A percentile compares a stretch with the other conserved stretches of the same genome.
phyloP scores from a whole-genome alignment of 37 sponge, comb jelly and placozoan species.

The Bolinopsis microptera region DNA sequence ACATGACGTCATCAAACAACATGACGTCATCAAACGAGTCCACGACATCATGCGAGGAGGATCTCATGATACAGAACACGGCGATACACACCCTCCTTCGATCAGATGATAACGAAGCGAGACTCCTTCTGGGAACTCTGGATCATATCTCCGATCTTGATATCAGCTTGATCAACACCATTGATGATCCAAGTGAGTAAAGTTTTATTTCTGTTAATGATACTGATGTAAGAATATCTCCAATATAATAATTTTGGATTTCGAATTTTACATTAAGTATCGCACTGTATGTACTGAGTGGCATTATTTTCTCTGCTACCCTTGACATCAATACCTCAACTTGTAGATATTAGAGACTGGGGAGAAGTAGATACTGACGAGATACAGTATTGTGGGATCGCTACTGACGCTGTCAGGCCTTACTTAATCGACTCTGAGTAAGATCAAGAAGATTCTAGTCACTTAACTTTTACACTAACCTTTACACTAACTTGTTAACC shows the following conservation, averaged over 20 bases:
- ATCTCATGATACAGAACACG: not conserved
- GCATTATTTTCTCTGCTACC: too few relatives aligned
- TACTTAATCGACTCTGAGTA: constrained; percentile 13
- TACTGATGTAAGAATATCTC: too few relatives aligned
- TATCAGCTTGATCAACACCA: constrained; percentile 10
- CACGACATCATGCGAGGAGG: not conserved
- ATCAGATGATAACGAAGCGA: constrained; percentile 11
- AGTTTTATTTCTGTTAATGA: not conserved
- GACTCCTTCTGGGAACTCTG: not conserved
- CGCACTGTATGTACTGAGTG: too few relatives aligned
- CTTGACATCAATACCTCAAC: not conserved
- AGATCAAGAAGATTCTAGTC: too few relatives aligned
- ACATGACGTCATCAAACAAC: not conserved
- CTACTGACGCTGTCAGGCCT: not conserved
- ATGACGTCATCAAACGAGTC: not conserved
- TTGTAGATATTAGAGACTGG: not conserved
- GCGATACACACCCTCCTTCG: constrained; percentile 21
- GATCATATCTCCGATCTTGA: constrained; percentile 55
- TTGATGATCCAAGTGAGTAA: constrained; percentile 52
- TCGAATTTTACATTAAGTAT: too few relatives aligned
- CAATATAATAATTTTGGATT: too few relatives aligned
- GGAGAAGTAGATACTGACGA: not conserved
- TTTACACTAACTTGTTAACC: too few relatives aligned
- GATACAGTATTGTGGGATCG: constrained; percentile 11
- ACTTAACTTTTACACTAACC: too few relatives aligned